These are phyloP conservation scores for Oxygymnocypris stewartii DNA, from an alignment of 2,113 vertebrate species.

Conservation along the genomic window DNA sequence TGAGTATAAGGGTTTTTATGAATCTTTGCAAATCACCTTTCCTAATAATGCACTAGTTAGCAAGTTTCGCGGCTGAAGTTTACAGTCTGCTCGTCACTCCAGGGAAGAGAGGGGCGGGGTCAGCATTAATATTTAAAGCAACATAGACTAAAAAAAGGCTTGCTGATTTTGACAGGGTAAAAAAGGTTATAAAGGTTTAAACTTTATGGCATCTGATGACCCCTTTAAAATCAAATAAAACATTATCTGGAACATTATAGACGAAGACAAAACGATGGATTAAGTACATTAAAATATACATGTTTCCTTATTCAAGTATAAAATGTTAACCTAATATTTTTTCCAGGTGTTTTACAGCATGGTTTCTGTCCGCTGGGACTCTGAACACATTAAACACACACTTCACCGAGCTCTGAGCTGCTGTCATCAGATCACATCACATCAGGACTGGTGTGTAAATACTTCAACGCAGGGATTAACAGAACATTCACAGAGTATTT, in stretches of 20 bases:
- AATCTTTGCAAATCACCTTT: too few species aligned
- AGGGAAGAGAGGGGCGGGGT: too few species aligned
- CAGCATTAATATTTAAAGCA: too few species aligned
- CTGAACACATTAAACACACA: background rate
- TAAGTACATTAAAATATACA: background rate
- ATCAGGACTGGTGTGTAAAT: background rate
- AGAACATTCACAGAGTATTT: slow-evolving; percentile 24
- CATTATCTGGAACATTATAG: background rate
- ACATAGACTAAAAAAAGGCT: too few species aligned
- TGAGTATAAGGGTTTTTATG: too few species aligned
- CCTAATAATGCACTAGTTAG: too few species aligned
- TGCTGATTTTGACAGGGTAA: too few species aligned
- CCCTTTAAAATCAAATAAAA: background rate
- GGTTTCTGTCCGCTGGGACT: background rate
- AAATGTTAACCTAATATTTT: background rate
- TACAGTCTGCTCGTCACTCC: too few species aligned
- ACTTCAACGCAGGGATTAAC: slow-evolving; percentile 8
- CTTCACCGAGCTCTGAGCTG: slow-evolving; percentile 10
- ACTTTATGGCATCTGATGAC: too few species aligned
- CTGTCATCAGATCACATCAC: slow-evolving; percentile 26
- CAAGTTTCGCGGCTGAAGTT: too few species aligned
- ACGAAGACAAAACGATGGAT: background rate
- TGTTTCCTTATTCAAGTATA: background rate
- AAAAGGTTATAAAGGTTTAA: too few species aligned
- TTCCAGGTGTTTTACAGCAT: background rate